Evolutionary conservation across 2,113 vertebrate genomes (phyloP).

Genomic region (Aythya baeri): DNA sequence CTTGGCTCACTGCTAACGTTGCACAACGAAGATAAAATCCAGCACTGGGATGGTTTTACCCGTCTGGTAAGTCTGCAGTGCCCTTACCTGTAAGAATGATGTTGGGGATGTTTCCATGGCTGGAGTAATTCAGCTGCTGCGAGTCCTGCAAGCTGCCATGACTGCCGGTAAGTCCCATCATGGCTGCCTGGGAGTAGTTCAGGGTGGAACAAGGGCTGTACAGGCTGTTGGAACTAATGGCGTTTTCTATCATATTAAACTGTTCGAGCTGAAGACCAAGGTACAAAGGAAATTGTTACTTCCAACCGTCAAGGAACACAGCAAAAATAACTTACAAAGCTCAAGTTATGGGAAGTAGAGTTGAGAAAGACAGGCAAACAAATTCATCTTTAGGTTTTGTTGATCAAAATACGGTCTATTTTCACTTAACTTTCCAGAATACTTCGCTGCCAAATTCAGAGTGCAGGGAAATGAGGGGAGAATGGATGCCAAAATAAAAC

Average conservation of each 20-base stretch:
- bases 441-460: neutral
- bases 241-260: conserved; percentile 97
- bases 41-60: neutral
- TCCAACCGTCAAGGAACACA: neutral
- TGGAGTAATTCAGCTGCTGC: conserved; percentile 88
- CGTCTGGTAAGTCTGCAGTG: rapidly evolving
- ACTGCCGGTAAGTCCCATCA: conserved; percentile 96
- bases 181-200: conserved; percentile 96
- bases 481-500: neutral
- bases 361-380: conserved; percentile 45
- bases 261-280: conserved; percentile 88
- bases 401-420: neutral
- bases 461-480: neutral
- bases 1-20: rapidly evolving
- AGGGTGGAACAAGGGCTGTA: conserved; percentile 95
- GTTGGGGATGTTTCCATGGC: conserved; percentile 95
- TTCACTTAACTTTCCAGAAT: neutral
- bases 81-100: conserved; percentile 95
- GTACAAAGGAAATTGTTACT: neutral
- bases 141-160: conserved; percentile 86
- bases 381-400: conserved; percentile 41
- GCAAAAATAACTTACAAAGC: neutral
- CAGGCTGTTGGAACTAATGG: conserved; percentile 91
- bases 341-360: neutral
- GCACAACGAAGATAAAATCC: rapidly evolving